phyloP scores from a whole-genome alignment of 1,140 invertebrate species.

The Zaprionus camerounensis region DNA sequence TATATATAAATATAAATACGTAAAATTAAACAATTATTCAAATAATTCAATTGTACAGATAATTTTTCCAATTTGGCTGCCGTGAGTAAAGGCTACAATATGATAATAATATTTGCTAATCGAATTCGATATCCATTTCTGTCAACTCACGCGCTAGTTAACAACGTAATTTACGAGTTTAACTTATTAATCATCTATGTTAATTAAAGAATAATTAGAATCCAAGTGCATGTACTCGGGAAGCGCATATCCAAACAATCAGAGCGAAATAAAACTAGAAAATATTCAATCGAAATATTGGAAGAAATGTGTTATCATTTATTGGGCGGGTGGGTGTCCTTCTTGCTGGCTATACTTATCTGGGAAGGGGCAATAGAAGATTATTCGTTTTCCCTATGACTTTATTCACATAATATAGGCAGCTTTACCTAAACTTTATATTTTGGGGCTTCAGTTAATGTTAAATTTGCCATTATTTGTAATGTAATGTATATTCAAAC shows the following conservation, averaged over 20 bases:
- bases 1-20: constrained; percentile 48
- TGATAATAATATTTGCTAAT: constrained; percentile 29
- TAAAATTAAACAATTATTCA: constrained; percentile 40
- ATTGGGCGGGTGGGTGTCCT: background rate
- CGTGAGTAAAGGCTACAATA: constrained; percentile 42
- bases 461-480: background rate
- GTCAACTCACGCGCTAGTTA: constrained; percentile 26
- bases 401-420: background rate
- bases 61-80: constrained; percentile 43
- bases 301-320: background rate
- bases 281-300: constrained; percentile 49
- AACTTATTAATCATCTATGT: constrained; percentile 25
- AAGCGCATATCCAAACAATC: constrained; percentile 72
- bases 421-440: background rate
- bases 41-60: constrained; percentile 50
- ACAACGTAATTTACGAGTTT: constrained; percentile 33
- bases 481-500: background rate
- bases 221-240: constrained; percentile 54
- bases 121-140: constrained; percentile 28
- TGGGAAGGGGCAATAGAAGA: background rate
- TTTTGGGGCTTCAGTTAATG: background rate
- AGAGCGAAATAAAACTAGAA: constrained; percentile 76
- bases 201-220: constrained; percentile 30
- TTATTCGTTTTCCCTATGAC: background rate
- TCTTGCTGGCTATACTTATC: background rate